These are phyloP conservation scores for Cheilosia variabilis DNA, from an alignment of 2,888 invertebrate species.

Conservation along the genomic window DNA sequence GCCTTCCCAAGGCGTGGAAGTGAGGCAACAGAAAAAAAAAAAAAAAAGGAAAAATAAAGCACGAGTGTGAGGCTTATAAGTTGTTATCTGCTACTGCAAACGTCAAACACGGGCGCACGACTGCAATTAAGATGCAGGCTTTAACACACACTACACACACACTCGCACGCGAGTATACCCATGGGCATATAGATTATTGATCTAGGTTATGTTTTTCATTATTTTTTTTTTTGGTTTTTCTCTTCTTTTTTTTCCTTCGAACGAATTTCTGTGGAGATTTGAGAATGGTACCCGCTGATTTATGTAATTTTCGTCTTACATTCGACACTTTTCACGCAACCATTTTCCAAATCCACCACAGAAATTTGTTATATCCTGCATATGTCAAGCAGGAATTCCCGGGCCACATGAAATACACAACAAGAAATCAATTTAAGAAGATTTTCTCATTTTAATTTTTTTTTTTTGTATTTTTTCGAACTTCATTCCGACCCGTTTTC, in stretches of 20 bases:
- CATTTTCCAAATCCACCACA: slow-evolving; percentile 39
- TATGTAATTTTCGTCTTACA: slow-evolving; percentile 50
- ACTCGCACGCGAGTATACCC: slow-evolving; percentile 28
- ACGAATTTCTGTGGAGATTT: slow-evolving; percentile 26
- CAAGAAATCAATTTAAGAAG: slow-evolving; percentile 49
- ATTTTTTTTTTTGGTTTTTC: background rate
- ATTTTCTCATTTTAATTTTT: slow-evolving; percentile 3
- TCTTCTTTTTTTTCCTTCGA: background rate
- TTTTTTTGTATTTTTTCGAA: background rate
- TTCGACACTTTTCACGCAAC: slow-evolving; percentile 20
- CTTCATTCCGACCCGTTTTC: slow-evolving; percentile 35
- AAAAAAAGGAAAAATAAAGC: slow-evolving; percentile 29
- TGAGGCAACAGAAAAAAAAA: slow-evolving; percentile 17
- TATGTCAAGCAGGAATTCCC: slow-evolving; percentile 60
- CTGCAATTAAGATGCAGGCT: slow-evolving; percentile 65
- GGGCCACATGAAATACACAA: slow-evolving; percentile 43
- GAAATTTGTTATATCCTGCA: slow-evolving; percentile 40
- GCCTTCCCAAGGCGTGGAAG: background rate
- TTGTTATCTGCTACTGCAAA: slow-evolving; percentile 61
- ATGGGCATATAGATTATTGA: slow-evolving; percentile 76
- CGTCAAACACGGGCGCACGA: slow-evolving; percentile 65
- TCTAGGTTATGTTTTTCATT: slow-evolving; percentile 77
- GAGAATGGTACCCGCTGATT: slow-evolving; percentile 30
- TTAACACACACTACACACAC: slow-evolving; percentile 18
- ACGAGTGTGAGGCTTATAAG: slow-evolving; percentile 57